Base-by-base conservation (phyloP, 2,797 vertebrate genomes). In the Denticeps clupeoides region DNA sequence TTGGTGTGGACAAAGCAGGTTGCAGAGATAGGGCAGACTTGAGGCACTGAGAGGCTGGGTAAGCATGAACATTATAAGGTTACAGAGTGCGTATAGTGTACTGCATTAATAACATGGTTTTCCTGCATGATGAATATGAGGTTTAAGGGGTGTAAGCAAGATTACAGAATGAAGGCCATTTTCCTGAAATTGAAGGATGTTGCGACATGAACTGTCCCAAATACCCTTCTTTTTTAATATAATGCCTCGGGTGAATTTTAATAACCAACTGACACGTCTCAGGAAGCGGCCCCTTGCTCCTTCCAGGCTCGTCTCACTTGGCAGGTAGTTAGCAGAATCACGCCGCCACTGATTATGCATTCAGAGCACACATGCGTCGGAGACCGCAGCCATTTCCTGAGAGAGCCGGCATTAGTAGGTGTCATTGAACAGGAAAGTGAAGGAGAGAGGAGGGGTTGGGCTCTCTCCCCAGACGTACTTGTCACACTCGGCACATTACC, bases 321-420 rank as follows among this genome's bases (percentile, higher is more conserved):
- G 4, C 13, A 42, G 29, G 32, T 6, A 16, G 29, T 43, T 60
- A 67, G 55, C 59, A 49, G 60, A 53, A 47, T 29, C 31, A n/a
- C 37, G 42, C 25, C 45, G 41, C 25, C 50, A 41, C 22, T 64
- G 53, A 67, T 73, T 63, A 62, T 38, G 51, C 66, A 68, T 73
- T 72, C 62, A 13, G 42, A 25, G 64, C 28, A 48, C n/a, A 41
- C 53, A 51, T 24, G 37, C 29, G 56, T 45, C 50, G 66, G 58
- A 64, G 32, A 37, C 28, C 58, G 60, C 65, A 55, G 49, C 48
- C 26, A 45, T 59, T 65, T 67, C 41, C 56, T 69, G 50, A 47
- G 60, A 57, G 63, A 59, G 55, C 48, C 45, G 58, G 62, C 67
- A 70, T 75, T 77, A n/a, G n/a, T n/a, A 74, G 62, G 64, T 74